Percentiles rank a stretch among this genome's conserved stretches.
Evolutionary conservation across 2,113 vertebrate genomes (phyloP).

Genomic region (Corvus cornix): DNA sequence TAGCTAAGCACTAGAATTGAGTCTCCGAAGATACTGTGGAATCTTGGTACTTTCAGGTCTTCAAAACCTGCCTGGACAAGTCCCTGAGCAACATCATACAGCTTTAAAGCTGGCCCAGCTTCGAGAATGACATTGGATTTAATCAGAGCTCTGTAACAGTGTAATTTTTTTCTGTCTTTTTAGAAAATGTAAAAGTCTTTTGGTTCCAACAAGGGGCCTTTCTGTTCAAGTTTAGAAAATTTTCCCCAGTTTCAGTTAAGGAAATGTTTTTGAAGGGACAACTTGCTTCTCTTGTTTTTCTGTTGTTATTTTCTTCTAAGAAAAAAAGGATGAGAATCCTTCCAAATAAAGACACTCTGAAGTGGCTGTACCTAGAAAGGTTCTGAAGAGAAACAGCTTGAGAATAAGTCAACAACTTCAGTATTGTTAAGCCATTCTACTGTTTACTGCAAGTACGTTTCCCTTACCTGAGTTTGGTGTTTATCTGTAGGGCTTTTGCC

Average conservation of each 20-base stretch:
- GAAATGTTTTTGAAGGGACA: not conserved
- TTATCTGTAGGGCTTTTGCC: constrained; percentile 96
- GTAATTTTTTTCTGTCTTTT: not conserved
- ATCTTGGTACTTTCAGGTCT: not conserved
- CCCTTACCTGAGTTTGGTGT: constrained; percentile 92
- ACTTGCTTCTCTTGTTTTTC: not conserved
- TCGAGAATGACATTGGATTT: not conserved
- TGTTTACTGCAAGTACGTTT: not conserved
- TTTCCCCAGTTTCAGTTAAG: not conserved
- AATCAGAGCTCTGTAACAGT: not conserved
- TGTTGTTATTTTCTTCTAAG: not conserved
- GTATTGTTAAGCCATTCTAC: not conserved
- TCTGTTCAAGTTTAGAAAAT: not conserved
- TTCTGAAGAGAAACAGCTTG: not conserved
- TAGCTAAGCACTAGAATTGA: not conserved
- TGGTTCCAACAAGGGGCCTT: not conserved
- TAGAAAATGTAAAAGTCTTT: not conserved
- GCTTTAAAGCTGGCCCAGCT: not conserved
- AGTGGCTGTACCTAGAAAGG: not conserved
- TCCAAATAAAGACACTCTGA: not conserved
- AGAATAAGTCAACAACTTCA: not conserved
- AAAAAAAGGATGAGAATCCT: not conserved
- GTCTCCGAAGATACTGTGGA: not conserved
- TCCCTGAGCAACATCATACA: not conserved
- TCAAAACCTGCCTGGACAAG: not conserved